These are phyloP conservation scores for Cecropterus lyciades DNA, from an alignment of 1,140 invertebrate genomes.

Conservation along the genomic window DNA sequence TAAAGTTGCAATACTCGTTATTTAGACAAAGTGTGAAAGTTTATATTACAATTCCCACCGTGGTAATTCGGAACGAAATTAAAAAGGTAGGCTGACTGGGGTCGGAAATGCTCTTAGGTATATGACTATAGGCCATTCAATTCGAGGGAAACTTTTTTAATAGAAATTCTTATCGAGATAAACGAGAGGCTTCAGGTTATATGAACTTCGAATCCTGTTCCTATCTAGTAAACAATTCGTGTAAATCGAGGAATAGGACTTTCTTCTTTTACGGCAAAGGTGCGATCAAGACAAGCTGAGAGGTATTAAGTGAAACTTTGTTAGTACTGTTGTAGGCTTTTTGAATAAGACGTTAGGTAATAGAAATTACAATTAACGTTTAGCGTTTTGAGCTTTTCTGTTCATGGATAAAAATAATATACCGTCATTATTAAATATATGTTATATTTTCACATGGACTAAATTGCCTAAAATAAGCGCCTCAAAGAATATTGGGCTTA, in stretches of 20 bases:
- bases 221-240: slow-evolving; percentile 56
- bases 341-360: no score
- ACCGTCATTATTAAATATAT: no score
- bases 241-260: slow-evolving; percentile 25
- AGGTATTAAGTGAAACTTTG: no score
- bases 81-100: slow-evolving; percentile 19
- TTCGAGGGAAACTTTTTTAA: slow-evolving; percentile 60
- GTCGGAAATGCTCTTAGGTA: slow-evolving; percentile 16
- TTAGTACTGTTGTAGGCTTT: no score
- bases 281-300: no score
- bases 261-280: no score
- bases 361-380: no score
- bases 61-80: slow-evolving; percentile 25
- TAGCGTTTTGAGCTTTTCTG: no score
- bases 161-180: slow-evolving; percentile 62
- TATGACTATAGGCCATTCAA: slow-evolving; percentile 38
- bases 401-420: no score
- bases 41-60: slow-evolving; percentile 20
- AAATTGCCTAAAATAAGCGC: no score
- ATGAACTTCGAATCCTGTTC: slow-evolving; percentile 47
- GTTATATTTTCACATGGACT: no score
- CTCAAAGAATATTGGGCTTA: no score
- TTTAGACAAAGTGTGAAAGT: slow-evolving; percentile 31
- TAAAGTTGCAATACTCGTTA: slow-evolving; percentile 36
- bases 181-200: slow-evolving; percentile 53